Base-by-base conservation (phyloP, 2,888 invertebrate genomes). In the Chaetoderma sp. region DNA sequence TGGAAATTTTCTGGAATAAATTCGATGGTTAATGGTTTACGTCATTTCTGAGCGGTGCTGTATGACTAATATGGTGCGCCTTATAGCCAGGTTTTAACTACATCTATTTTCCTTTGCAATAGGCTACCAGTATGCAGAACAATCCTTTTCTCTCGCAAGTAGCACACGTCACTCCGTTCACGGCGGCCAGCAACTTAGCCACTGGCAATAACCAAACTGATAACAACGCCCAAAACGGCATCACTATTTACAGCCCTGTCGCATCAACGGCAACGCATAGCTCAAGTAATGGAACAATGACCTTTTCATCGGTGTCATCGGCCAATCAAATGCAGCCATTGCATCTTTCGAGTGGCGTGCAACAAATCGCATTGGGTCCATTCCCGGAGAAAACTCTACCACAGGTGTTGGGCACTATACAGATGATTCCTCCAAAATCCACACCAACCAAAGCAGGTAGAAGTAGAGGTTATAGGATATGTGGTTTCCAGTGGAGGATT, bases 401-500 rank as follows among this genome's bases (percentile, higher is more conserved):
- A 21, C 39, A n/a, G 10, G 13, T 13, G 39, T 39, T 39, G 39
- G 10, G 39, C 13, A 39, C 39, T 10, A n/a, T n/a, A n/a, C n/a
- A 10, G n/a, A 39, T 39, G 39, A 39, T 39, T 39, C n/a, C 10
- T 39, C 54, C 54, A 23, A 78, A 80, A 65, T 77, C 78, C 10
- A 79, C 76, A 55, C 76, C 78, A 3, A 77, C 79, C 2, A 81
- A 79, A 77, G 78, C 79, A 70, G 79, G 80, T 80, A 62, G 27
- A 42, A 4, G n/a, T n/a, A n/a, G n/a, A n/a, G n/a, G n/a, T n/a
- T n/a, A n/a, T n/a, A n/a, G n/a, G n/a, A n/a, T n/a, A n/a, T n/a
- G n/a, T n/a, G n/a, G n/a, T n/a, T n/a, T n/a, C n/a, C n/a, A n/a
- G n/a, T n/a, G n/a, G n/a, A n/a, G n/a, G n/a, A n/a, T n/a, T n/a